A percentile compares a stretch with the other conserved stretches of the same genome.
Evolutionary conservation across 2,888 invertebrate genomes (phyloP).

Genomic region (Aphodius granarius): DNA sequence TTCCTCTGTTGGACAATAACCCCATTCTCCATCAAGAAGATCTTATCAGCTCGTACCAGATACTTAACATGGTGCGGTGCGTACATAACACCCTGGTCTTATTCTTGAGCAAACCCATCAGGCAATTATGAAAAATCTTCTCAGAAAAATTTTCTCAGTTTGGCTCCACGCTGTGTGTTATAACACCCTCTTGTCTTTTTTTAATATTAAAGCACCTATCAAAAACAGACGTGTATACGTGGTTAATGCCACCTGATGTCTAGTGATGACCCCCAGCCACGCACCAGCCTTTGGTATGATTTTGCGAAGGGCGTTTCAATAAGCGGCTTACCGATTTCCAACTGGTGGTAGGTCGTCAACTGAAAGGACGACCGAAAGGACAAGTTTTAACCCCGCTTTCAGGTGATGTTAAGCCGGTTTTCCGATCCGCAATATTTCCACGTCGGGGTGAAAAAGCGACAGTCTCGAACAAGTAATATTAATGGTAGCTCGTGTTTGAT

Average conservation of each 20-base stretch:
- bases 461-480: not conserved
- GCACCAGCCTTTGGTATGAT: constrained; percentile 69
- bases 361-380: not conserved
- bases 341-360: not conserved
- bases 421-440: not conserved
- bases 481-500: too few relatives aligned
- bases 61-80: constrained; percentile 76
- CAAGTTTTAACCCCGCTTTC: not conserved
- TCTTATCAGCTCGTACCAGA: constrained; percentile 71
- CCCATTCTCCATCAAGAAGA: constrained; percentile 71
- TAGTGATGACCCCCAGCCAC: too few relatives aligned
- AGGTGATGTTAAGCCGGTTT: not conserved
- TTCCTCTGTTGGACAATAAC: constrained; percentile 65
- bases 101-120: constrained; percentile 72
- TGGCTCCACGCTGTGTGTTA: too few relatives aligned
- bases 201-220: too few relatives aligned
- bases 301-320: not conserved
- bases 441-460: not conserved
- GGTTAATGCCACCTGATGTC: too few relatives aligned
- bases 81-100: constrained; percentile 88
- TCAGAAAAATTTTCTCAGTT: too few relatives aligned
- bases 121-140: constrained; percentile 82
- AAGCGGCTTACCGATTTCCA: constrained; percentile 4
- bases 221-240: too few relatives aligned
- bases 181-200: too few relatives aligned